Evolutionary conservation across 2,888 invertebrate genomes (phyloP), one percentile per base, ranked within the genome.

Genomic region (Hanleya hanleyi): DNA sequence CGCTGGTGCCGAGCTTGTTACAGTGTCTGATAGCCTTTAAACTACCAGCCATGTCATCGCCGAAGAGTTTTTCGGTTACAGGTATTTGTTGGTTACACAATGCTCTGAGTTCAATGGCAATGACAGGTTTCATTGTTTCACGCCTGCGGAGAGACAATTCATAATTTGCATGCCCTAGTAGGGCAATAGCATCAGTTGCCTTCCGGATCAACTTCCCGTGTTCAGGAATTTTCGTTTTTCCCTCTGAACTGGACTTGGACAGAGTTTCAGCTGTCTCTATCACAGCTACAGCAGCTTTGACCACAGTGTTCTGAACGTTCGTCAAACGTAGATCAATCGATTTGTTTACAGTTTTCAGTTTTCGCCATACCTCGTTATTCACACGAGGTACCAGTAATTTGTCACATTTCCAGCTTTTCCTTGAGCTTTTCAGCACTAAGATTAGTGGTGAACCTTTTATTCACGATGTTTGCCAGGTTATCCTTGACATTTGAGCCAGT

Each of bases 1-100:
- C 35, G 26, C 37, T 33, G 9, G 29, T 26, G 0, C 71, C 66
- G 15, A 71, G 32, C 12, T 47, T 67, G 26, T 61, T 67, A 29
- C 32, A 38, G 6, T 71, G 67, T 22, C 35, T 38, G 12, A 71
- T 67, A 15, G 71, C 5, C 62, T 67, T 67, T 62, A 71, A 15
- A 6, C 67, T 61, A 37, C 67, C 61, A 32, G 67, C 71, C 15
- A 71, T 35, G 36, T 67, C 62, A 67, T 71, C 71, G 1, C 71
- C 71, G 22, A 71, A 35, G 7, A 71, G 47, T 15, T 62, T 18
- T 4, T n/a, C 22, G 1, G 71, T 62, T 1, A 67, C 62, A 1
- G 67, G 67, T 4, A 38, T 36, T 9, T 35, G 33, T 15, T 26
- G 32, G 18, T 18, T 35, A 41, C 71, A 71, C 1, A 71, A 62